Conservation (phyloP, 2,888 invertebrate species). For the Polymixis lichenea region DNA sequence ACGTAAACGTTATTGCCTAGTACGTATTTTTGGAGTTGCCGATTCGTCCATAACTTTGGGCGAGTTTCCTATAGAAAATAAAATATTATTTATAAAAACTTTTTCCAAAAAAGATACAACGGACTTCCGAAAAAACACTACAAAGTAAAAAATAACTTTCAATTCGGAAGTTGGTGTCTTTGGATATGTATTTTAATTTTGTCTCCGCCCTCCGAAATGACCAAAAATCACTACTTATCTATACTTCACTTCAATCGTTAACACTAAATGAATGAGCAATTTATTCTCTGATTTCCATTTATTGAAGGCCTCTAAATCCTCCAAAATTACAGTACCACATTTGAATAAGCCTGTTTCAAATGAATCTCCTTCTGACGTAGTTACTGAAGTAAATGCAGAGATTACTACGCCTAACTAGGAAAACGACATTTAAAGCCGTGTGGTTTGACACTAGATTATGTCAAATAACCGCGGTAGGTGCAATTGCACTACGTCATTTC, state of each 20-base stretch:
- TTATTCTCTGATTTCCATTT: conserved; percentile 51
- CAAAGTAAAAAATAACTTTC: no score
- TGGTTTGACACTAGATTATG: conserved; percentile 2
- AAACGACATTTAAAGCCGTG: conserved; percentile 3
- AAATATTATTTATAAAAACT: no score
- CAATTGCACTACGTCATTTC: background rate
- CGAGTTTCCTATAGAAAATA: no score
- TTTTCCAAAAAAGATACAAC: no score
- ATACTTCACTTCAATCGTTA: conserved; percentile 30
- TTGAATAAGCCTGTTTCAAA: conserved; percentile 52
- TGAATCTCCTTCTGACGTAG: conserved; percentile 22
- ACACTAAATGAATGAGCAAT: conserved; percentile 44
- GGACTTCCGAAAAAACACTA: no score
- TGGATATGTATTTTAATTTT: no score
- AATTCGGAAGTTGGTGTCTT: no score
- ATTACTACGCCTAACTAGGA: conserved; percentile 19
- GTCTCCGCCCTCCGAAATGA: no score
- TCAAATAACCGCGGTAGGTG: conserved; percentile 21
- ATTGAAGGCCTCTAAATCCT: conserved; percentile 43
- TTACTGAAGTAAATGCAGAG: conserved; percentile 13
- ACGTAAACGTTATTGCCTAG: no score
- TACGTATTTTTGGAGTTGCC: no score
- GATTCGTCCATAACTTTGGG: no score
- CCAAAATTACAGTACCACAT: conserved; percentile 49
- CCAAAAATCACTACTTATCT: no score